These are phyloP conservation scores for Callionymus lyra DNA, from an alignment of 2,113 vertebrate genomes.

Conservation along the genomic window DNA sequence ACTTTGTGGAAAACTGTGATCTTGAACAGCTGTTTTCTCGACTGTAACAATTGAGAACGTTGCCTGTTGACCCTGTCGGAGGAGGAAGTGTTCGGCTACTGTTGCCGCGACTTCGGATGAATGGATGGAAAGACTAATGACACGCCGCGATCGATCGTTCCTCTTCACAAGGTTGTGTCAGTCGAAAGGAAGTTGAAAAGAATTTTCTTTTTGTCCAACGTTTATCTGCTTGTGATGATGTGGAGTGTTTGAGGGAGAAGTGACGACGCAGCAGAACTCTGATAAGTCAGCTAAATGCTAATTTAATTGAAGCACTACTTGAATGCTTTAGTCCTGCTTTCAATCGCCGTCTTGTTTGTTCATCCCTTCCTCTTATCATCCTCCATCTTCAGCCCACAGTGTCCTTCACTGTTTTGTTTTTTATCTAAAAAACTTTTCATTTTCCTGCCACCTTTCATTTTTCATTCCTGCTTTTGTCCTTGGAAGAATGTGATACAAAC, in stretches of 20 bases:
- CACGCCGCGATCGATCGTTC: too few relatives aligned
- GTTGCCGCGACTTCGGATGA: too few relatives aligned
- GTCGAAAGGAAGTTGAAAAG: too few relatives aligned
- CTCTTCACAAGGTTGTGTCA: too few relatives aligned
- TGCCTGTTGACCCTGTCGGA: too few relatives aligned
- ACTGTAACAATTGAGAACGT: too few relatives aligned
- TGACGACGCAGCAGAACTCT: constrained; percentile 27
- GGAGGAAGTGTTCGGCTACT: too few relatives aligned
- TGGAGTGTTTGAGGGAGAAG: neutral
- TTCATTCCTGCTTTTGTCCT: neutral
- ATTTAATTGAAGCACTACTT: constrained; percentile 25
- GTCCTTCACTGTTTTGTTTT: neutral
- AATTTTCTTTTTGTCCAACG: too few relatives aligned
- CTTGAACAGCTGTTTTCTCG: too few relatives aligned
- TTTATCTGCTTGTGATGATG: neutral
- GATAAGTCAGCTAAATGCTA: constrained; percentile 51
- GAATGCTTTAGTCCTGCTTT: neutral
- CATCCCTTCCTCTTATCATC: neutral
- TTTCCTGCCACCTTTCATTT: neutral
- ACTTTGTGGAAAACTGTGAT: too few relatives aligned
- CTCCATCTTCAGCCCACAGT: neutral
- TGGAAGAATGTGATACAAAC: too few relatives aligned
- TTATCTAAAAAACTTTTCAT: neutral
- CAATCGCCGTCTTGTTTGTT: neutral
- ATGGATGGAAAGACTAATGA: too few relatives aligned